Base-by-base conservation (phyloP, 2,888 invertebrate genomes). In the Cremastobaeus sp. region DNA sequence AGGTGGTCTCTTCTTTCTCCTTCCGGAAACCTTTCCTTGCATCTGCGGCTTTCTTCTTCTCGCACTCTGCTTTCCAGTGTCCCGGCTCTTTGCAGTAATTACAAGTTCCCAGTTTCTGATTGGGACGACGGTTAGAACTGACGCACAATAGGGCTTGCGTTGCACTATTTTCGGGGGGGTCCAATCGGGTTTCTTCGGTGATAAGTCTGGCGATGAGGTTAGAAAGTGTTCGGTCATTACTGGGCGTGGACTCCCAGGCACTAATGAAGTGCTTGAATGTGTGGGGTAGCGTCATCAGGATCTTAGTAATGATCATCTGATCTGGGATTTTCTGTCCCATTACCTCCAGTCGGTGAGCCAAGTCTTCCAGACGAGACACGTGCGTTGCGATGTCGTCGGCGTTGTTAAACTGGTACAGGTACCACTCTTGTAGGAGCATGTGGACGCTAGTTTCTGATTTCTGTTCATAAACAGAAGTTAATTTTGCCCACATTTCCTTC, bases 401-500 rank as follows among this genome's bases (percentile, higher is more conserved):
- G 0, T 62, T 11, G 35, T 79, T 68, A 14, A 64, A 70, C 12
- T 28, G 21, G 0, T 69, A 17, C 0, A 25, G 32, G 32, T 75
- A 79, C 76, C 79, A 76, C 1, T 75, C 9, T 47, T 78, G 76
- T 28, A 77, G 76, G 1, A 78, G 43, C 6, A 78, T 25, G 18
- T 79, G 78, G 15, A 77, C 76, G 3, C 77, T 78, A 0, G 78
- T 55, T 21, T 81, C 81, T 1, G 68, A 76, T 48, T 79, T 80
- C 21, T 78, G 80, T 59, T 83, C 81, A 37, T 77, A 83, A 0
- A 83, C 71, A 3, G 50, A 52, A 1, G 17, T 17, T 17, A 37
- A 9, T 68, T 79, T 81, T 0, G 52, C 54, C 81, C 82, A 84
- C 82, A 84, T 84, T 11, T 78, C 75, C 14, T 76, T 55, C 3